These are phyloP conservation scores for Rhynchophorus ferrugineus DNA, from an alignment of 1,140 invertebrate genomes.

Conservation along the genomic window DNA sequence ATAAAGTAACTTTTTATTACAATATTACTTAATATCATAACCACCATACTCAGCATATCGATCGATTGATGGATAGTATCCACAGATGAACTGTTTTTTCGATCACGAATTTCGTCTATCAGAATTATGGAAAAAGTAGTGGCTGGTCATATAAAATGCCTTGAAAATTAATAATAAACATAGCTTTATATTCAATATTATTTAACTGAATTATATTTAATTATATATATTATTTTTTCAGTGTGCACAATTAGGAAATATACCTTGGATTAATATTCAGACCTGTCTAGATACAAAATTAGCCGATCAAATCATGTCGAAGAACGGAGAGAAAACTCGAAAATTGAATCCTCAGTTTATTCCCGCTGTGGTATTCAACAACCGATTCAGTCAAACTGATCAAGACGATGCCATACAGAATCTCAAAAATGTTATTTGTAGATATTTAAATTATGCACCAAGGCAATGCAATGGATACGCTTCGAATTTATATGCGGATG, in stretches of 20 bases:
- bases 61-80: too few species aligned
- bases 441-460: constrained; percentile 9
- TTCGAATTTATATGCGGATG: too few species aligned
- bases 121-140: too few species aligned
- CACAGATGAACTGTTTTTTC: too few species aligned
- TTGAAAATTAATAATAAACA: too few species aligned
- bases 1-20: too few species aligned
- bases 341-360: constrained; percentile 14
- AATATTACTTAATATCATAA: too few species aligned
- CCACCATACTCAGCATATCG: too few species aligned
- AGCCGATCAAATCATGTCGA: constrained; percentile 45
- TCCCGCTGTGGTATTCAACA: constrained; percentile 13
- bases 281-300: constrained; percentile 35
- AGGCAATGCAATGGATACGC: constrained; percentile 1
- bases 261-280: constrained; percentile 36
- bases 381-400: constrained; percentile 1
- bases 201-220: constrained; percentile 1
- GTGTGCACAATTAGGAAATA: constrained; percentile 42
- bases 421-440: constrained; percentile 10
- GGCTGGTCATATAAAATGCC: too few species aligned
- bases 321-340: constrained; percentile 49
- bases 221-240: constrained; percentile 31
- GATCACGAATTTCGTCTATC: too few species aligned
- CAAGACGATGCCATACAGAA: constrained; percentile 2
- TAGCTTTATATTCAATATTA: too few species aligned